A percentile compares a stretch with the other conserved stretches of the same genome.
Conservation (phyloP, 2,888 invertebrate species). For the Calameuta idolon region DNA sequence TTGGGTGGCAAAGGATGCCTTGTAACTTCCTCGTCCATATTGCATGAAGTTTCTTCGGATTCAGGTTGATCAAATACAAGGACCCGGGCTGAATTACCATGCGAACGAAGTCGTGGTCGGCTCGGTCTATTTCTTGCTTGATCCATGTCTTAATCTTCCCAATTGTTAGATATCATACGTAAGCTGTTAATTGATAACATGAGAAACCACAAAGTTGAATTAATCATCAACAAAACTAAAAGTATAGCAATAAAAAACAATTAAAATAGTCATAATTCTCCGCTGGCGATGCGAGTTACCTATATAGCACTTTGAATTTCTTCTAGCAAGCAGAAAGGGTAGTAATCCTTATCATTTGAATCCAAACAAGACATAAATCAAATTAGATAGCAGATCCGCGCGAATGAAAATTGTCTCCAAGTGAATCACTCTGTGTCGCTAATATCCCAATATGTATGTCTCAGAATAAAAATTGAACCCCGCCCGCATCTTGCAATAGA, state of each 20-base stretch:
- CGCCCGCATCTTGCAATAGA: not conserved
- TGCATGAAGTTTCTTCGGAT: slow-evolving; percentile 66
- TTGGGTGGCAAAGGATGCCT: slow-evolving; percentile 45
- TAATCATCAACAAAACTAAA: not conserved
- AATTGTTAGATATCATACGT: not conserved
- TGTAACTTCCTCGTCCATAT: slow-evolving; percentile 42
- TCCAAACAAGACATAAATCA: slow-evolving; percentile 4
- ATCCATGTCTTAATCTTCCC: slow-evolving; percentile 49
- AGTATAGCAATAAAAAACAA: not conserved
- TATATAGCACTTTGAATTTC: not conserved
- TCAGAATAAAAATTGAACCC: not conserved
- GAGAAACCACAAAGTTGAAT: not conserved
- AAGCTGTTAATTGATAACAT: not conserved
- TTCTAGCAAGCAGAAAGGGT: not conserved
- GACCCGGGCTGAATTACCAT: slow-evolving; percentile 77
- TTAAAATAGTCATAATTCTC: not conserved
- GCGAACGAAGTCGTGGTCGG: slow-evolving; percentile 61
- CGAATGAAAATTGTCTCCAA: not conserved
- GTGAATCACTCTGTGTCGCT: not conserved
- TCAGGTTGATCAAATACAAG: slow-evolving; percentile 82
- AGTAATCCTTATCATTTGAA: not conserved
- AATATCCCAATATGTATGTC: not conserved
- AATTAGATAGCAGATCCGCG: not conserved
- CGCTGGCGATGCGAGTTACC: not conserved
- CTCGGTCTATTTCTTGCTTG: slow-evolving; percentile 61